Evolutionary conservation across 2,113 vertebrate species (phyloP).

Genomic region (Lipophrys pholis): DNA sequence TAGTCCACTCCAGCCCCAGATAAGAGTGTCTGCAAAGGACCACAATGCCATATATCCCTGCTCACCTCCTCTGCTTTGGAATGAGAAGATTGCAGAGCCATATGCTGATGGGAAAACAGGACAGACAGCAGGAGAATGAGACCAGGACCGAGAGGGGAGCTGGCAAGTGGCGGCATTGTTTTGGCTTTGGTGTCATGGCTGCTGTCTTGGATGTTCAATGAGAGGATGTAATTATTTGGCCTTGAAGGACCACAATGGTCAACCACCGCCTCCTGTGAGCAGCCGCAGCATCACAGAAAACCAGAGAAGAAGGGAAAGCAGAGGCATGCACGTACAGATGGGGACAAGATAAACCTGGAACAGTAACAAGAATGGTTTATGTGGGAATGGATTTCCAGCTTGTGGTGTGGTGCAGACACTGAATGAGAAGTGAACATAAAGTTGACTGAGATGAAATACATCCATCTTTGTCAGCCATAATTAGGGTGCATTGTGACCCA

Average conservation of each 20-base stretch:
- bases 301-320: conserved; percentile 12
- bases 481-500: conserved; percentile 64
- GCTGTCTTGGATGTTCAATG: conserved; percentile 60
- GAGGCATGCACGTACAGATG: conserved; percentile 13
- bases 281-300: conserved; percentile 19
- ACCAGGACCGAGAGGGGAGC: conserved; percentile 34
- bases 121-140: conserved; percentile 34
- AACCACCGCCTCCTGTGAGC: conserved; percentile 23
- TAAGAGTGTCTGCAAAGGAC: no score
- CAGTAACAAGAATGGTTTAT: conserved; percentile 27
- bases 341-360: conserved; percentile 37
- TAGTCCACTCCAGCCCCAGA: background rate
- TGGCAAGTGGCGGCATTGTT: conserved; percentile 71
- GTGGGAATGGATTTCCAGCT: conserved; percentile 30
- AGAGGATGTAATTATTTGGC: conserved; percentile 70
- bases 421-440: conserved; percentile 63
- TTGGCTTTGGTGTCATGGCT: conserved; percentile 60
- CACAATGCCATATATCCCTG: background rate
- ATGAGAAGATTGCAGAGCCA: conserved; percentile 25
- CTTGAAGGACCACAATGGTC: conserved; percentile 54
- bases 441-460: conserved; percentile 75
- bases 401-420: conserved; percentile 39
- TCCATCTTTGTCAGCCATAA: conserved; percentile 73
- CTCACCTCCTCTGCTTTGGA: background rate
- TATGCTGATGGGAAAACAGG: conserved; percentile 19